Conservation (phyloP, 2,113 vertebrate species). For the Dicentrarchus labrax region DNA sequence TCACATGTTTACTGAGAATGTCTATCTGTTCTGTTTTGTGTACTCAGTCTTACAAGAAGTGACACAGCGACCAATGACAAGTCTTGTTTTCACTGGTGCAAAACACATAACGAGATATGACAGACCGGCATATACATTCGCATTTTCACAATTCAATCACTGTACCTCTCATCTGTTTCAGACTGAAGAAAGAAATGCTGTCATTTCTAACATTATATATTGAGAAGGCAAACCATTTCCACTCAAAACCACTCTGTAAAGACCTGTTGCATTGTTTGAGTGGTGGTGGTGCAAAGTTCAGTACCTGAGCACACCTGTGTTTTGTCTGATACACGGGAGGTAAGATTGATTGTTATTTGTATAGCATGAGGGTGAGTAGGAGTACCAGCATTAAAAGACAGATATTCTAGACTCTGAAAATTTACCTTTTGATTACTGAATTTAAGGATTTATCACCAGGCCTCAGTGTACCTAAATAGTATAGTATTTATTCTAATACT, state of each 20-base stretch:
- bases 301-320: slow-evolving; percentile 33
- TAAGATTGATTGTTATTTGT: slow-evolving; percentile 34
- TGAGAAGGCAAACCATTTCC: slow-evolving; percentile 7
- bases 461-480: too few relatives aligned
- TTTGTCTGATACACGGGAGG: slow-evolving; percentile 18
- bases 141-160: background rate
- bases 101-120: background rate
- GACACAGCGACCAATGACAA: too few relatives aligned
- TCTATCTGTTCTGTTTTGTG: background rate
- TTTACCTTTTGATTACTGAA: background rate
- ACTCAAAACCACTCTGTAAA: slow-evolving; percentile 27
- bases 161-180: background rate
- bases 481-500: background rate
- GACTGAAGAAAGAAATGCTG: background rate
- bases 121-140: background rate
- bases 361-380: background rate
- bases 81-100: too few relatives aligned
- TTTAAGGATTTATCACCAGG: background rate
- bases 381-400: background rate
- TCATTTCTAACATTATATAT: background rate
- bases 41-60: background rate
- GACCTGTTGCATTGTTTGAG: slow-evolving; percentile 27
- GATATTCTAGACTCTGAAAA: background rate
- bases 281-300: slow-evolving; percentile 20
- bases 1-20: background rate